Conservation (phyloP, 2,888 invertebrate genomes). For the Dynastes hyllus region DNA sequence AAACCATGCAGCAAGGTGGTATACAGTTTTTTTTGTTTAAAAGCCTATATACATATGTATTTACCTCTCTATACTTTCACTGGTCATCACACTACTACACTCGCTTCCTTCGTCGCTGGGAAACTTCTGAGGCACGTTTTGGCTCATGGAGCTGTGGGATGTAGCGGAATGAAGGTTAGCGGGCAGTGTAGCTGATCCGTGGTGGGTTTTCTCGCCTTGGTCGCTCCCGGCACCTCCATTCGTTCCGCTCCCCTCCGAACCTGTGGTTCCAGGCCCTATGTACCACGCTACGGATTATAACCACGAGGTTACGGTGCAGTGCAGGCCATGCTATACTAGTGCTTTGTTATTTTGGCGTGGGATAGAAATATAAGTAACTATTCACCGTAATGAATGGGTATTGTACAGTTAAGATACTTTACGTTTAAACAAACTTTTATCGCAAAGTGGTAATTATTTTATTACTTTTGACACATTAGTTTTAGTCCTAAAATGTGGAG, state of each 20-base stretch:
- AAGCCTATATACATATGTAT: background rate
- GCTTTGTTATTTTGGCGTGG: conserved; percentile 57
- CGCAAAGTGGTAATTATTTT: background rate
- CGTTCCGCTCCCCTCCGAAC: conserved; percentile 65
- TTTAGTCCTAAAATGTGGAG: background rate
- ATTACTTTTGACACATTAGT: conserved; percentile 2
- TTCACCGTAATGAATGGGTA: conserved; percentile 24
- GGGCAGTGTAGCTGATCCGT: conserved; percentile 81
- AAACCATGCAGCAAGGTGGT: too few species aligned
- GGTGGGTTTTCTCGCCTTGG: conserved; percentile 73
- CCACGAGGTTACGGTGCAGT: conserved; percentile 66
- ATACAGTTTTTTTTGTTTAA: too few species aligned
- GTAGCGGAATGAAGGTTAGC: conserved; percentile 74
- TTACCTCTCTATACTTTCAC: conserved; percentile 84
- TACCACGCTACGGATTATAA: conserved; percentile 70
- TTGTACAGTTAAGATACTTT: conserved; percentile 31
- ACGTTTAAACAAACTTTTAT: background rate
- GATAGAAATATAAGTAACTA: conserved; percentile 36
- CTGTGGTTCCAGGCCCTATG: conserved; percentile 70
- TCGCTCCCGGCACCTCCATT: conserved; percentile 69
- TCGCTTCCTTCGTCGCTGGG: conserved; percentile 89
- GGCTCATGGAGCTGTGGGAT: conserved; percentile 71
- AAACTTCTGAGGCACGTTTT: conserved; percentile 76
- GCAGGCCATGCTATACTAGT: conserved; percentile 61
- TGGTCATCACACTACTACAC: conserved; percentile 90